Evolutionary conservation across 1,140 invertebrate species (phyloP).

Genomic region (Drosophila ananassae): DNA sequence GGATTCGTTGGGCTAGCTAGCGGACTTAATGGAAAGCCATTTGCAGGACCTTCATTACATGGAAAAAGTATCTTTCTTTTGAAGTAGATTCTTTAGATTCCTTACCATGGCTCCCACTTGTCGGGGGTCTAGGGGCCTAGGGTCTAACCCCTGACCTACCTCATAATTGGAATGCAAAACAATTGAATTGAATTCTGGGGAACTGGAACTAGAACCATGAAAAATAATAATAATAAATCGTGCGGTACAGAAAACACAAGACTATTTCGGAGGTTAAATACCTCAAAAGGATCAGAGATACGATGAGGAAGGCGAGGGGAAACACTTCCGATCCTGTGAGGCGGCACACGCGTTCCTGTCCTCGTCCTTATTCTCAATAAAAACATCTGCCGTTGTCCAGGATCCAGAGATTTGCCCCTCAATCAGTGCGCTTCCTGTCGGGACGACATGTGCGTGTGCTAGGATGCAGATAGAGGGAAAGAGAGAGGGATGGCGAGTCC

Average conservation of each 20-base stretch:
- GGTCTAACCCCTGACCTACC: not conserved
- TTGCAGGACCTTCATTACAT: not conserved
- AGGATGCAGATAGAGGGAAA: constrained; percentile 10
- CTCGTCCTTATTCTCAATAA: constrained; percentile 27
- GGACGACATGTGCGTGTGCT: constrained; percentile 55
- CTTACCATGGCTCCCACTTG: constrained; percentile 19
- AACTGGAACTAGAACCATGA: constrained; percentile 22
- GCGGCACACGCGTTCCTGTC: constrained; percentile 61
- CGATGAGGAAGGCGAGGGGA: not conserved
- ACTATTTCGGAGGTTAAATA: constrained; percentile 52
- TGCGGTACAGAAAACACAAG: constrained; percentile 41
- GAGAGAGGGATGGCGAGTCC: constrained; percentile 9
- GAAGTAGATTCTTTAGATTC: not conserved
- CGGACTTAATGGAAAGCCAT: not conserved
- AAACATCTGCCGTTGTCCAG: constrained; percentile 72
- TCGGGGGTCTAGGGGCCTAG: constrained; percentile 4
- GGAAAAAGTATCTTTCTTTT: not conserved
- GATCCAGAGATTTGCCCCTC: constrained; percentile 64
- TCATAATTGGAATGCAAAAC: constrained; percentile 42
- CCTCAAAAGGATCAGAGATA: constrained; percentile 15
- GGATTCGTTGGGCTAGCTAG: constrained; percentile 6
- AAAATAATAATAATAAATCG: constrained; percentile 49
- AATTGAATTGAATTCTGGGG: constrained; percentile 28
- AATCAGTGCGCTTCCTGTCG: constrained; percentile 79
- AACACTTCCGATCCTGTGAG: constrained; percentile 62